Conservation (phyloP, 2,113 vertebrate genomes). For the Lepisosteus osseus region DNA sequence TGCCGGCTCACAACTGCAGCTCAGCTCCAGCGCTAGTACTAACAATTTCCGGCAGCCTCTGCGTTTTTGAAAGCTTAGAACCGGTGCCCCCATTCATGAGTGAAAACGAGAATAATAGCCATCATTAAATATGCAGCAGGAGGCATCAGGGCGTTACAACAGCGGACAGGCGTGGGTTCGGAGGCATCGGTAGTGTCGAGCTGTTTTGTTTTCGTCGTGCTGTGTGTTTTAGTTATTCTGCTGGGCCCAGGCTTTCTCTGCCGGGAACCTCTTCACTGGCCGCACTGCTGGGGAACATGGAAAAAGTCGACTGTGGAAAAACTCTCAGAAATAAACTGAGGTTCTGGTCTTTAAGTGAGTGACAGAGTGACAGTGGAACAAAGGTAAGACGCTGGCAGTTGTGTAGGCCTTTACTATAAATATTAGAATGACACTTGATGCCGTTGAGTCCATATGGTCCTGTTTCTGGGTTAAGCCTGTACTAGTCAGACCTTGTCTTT, state of each 20-base stretch:
- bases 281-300: constrained; percentile 29
- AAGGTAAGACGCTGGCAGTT: constrained; percentile 19
- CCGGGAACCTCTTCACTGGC: neutral
- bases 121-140: constrained; percentile 84
- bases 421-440: constrained; percentile 58
- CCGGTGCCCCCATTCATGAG: constrained; percentile 47
- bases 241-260: neutral
- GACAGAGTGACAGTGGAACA: constrained; percentile 35
- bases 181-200: constrained; percentile 1
- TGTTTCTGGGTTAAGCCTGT: neutral
- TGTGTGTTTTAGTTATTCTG: neutral
- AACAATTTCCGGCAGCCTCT: constrained; percentile 22
- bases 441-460: constrained; percentile 56
- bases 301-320: constrained; percentile 56
- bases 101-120: constrained; percentile 72
- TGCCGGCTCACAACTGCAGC: too few relatives aligned
- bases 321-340: constrained; percentile 37
- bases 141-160: constrained; percentile 46
- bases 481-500: constrained; percentile 17
- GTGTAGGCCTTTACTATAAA: constrained; percentile 18
- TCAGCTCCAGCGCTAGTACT: neutral
- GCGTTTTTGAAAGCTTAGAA: constrained; percentile 50
- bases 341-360: constrained; percentile 31
- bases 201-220: neutral
- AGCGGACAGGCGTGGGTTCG: constrained; percentile 40